Evolutionary conservation across 2,888 invertebrate species (phyloP).

Genomic region (Diachrysia chrysitis): DNA sequence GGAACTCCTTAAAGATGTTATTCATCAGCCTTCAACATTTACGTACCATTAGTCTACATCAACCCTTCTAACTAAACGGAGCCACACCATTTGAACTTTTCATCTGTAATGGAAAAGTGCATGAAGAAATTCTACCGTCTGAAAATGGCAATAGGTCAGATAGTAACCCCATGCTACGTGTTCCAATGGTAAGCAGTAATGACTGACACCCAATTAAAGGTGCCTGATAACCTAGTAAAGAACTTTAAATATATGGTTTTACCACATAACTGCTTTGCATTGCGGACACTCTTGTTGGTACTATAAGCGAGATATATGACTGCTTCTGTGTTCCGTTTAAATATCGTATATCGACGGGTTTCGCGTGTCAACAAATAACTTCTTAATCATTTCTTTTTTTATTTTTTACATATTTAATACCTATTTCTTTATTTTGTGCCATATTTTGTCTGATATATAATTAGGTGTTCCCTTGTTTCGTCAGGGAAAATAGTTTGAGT

Average conservation of each 20-base stretch:
- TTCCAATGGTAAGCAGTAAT: constrained; percentile 22
- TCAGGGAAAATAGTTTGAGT: no score
- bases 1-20: neutral
- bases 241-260: constrained; percentile 35
- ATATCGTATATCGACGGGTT: no score
- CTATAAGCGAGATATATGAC: neutral
- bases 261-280: neutral
- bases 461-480: no score
- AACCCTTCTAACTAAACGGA: neutral
- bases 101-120: constrained; percentile 40
- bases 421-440: no score
- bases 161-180: constrained; percentile 24
- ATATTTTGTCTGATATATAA: no score
- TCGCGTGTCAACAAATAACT: no score
- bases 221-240: constrained; percentile 41
- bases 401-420: no score
- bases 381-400: no score
- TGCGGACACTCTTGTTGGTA: neutral
- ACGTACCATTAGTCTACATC: neutral
- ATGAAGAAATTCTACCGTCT: constrained; percentile 47
- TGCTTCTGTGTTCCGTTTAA: neutral
- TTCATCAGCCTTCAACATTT: neutral
- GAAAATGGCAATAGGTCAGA: constrained; percentile 53
- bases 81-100: constrained; percentile 42
- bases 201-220: constrained; percentile 53